These are phyloP conservation scores for Crypturellus tataupa DNA, from an alignment of 2,797 vertebrate species.

Conservation along the genomic window DNA sequence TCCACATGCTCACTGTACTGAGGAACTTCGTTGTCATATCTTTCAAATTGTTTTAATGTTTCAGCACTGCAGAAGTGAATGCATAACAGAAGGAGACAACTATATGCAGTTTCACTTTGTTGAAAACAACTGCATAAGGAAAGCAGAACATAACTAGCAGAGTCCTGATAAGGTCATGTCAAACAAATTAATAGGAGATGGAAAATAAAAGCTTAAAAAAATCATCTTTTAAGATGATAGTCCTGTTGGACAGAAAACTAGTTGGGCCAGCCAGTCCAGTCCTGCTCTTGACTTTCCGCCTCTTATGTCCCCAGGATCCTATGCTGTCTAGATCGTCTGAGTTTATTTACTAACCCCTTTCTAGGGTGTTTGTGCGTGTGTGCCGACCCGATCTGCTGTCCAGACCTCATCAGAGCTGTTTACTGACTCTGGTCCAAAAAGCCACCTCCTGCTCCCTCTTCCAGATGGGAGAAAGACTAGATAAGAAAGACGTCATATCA, in stretches of 20 bases:
- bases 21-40: conserved; percentile 73
- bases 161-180: conserved; percentile 71
- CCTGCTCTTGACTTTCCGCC: background rate
- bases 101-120: conserved; percentile 62
- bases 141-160: conserved; percentile 53
- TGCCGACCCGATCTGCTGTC: background rate
- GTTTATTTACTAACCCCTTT: background rate
- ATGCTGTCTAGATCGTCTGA: background rate
- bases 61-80: conserved; percentile 25
- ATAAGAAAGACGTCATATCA: background rate
- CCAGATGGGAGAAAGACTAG: background rate
- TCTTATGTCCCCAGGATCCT: background rate
- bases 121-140: conserved; percentile 60
- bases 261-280: conserved; percentile 21
- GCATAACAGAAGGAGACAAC: conserved; percentile 75
- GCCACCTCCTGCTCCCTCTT: background rate
- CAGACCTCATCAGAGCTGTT: background rate
- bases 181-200: conserved; percentile 39
- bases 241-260: conserved; percentile 46
- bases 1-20: conserved; percentile 70
- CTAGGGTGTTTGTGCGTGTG: background rate
- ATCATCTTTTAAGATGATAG: conserved; percentile 17
- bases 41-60: conserved; percentile 71
- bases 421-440: background rate
- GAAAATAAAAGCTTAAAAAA: conserved; percentile 17